These are phyloP conservation scores for Ariolimax columbianus DNA, from an alignment of 2,888 invertebrate genomes.

Conservation along the genomic window DNA sequence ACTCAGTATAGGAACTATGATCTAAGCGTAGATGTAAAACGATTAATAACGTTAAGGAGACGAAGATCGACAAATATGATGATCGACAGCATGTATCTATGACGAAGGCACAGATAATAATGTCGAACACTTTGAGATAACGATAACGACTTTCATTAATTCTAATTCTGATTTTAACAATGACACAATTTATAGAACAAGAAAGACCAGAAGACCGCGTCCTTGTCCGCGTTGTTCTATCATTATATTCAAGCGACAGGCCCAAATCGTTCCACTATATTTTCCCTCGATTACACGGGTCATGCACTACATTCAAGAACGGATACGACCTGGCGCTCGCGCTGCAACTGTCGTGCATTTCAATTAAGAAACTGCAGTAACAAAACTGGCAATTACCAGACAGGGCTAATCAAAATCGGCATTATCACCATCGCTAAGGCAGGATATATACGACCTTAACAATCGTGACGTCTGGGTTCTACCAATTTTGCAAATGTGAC, in stretches of 20 bases:
- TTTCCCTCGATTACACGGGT: neutral
- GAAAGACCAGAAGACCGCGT: neutral
- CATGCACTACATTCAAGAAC: neutral
- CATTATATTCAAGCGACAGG: neutral
- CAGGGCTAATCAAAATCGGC: neutral
- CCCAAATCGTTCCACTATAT: neutral
- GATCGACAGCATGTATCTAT: too few species aligned
- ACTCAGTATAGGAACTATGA: too few species aligned
- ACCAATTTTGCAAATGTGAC: neutral
- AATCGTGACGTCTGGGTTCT: neutral
- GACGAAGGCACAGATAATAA: neutral
- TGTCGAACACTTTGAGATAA: neutral
- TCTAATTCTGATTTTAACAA: neutral
- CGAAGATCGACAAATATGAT: too few species aligned
- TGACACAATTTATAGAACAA: neutral
- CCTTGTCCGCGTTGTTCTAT: neutral
- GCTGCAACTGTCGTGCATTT: slow-evolving; percentile 1
- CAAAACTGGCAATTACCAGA: slow-evolving; percentile 1
- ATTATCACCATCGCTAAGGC: neutral
- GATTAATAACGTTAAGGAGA: too few species aligned
- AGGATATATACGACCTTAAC: neutral
- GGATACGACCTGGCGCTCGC: neutral
- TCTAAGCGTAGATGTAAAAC: too few species aligned
- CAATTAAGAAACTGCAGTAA: slow-evolving; percentile 1
- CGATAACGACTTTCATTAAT: neutral